Base-by-base conservation (phyloP, 1,140 invertebrate genomes). In the Bombus vancouverensis region DNA sequence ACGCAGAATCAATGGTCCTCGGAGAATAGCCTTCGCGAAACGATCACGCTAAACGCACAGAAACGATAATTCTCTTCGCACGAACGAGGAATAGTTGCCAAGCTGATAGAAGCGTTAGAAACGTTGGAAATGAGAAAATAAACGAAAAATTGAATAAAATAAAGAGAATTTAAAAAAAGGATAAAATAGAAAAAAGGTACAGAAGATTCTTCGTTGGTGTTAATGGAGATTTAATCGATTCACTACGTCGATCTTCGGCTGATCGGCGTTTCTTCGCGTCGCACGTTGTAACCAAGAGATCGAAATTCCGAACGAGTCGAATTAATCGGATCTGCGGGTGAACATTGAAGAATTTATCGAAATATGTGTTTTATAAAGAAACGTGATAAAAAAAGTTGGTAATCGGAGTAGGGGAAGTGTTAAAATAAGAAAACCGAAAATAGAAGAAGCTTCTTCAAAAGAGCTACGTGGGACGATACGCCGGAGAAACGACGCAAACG, bases 1-100 rank as follows among this genome's bases (percentile, higher is more conserved):
- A 39, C 12, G 37, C 28, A 37, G 53, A 25, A 47, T 37, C 44
- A 65, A 34, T 57, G 62, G 13, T 83, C 82, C 53, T 79, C 47
- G 53, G 25, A 22, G 28, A 59, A 47, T 53, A n/a, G 18, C 44
- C 42, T 71, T 79, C 28, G n/a, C 65, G 25, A 71, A 71, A 83
- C 70, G 77, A 81, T 80, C 65, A 83, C 85, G 83, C 79, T 87
- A 90, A 88, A 90, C 89, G 89, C 88, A 90, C 89, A 90, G 88
- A 66, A 86, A 73, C 68, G 66, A 66, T 79, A 72, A 44, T 84
- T 79, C 39, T 44, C 37, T 71, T 79, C 13, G 53, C 44, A 76
- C 34, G 59, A 53, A 68, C 42, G n/a, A 12, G 15, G 80, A 22
- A 47, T 39, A 25, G 10, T 34, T n/a, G 13, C 1, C 25, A 42